A percentile compares a stretch with the other conserved stretches of the same genome.
These are phyloP conservation scores for Sebastes kiyomatsui DNA, from an alignment of 2,797 vertebrate genomes.

Conservation along the genomic window DNA sequence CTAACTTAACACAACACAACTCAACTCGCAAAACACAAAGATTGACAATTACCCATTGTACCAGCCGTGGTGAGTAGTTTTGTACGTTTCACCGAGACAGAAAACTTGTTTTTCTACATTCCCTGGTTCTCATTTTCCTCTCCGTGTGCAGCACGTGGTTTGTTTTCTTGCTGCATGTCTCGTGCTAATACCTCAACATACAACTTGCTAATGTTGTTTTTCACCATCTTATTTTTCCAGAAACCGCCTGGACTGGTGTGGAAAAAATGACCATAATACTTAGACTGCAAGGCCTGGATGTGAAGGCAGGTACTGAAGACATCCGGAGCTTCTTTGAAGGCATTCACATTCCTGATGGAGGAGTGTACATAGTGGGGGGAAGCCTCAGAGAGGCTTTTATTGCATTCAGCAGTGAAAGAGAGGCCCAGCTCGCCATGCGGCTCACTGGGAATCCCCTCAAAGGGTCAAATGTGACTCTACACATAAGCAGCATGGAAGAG, in stretches of 20 bases:
- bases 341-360: constrained; percentile 91
- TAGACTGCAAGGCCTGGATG: constrained; percentile 90
- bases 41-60: accelerated
- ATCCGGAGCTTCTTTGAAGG: constrained; percentile 91
- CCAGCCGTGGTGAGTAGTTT: constrained; percentile 12
- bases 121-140: neutral
- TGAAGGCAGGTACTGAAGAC: constrained; percentile 88
- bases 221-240: constrained; percentile 29
- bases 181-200: neutral
- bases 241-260: neutral
- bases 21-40: accelerated
- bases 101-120: neutral
- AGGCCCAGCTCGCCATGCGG: constrained; percentile 88
- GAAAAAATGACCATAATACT: constrained; percentile 90
- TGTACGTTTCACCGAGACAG: neutral
- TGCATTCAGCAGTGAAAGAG: constrained; percentile 89
- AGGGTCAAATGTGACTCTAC: constrained; percentile 85
- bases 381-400: constrained; percentile 91
- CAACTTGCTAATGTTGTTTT: neutral
- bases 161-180: neutral
- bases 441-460: constrained; percentile 85
- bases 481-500: constrained; percentile 90
- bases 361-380: constrained; percentile 94
- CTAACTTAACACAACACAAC: neutral
- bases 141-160: neutral